Conservation (phyloP, 1,140 invertebrate species). For the Penaeus indicus region DNA sequence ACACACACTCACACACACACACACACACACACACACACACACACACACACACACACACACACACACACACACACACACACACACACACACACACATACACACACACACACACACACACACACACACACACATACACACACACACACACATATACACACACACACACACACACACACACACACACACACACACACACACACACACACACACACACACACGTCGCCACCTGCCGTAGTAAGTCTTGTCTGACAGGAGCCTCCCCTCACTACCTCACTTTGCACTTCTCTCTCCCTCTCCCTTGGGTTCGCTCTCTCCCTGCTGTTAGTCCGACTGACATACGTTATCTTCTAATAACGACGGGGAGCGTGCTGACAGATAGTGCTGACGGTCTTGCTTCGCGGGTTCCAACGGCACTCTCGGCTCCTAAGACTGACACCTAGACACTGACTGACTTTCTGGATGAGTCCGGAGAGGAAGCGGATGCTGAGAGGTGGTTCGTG, state of each 20-base stretch:
- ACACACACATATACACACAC: not conserved
- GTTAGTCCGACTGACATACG: not conserved
- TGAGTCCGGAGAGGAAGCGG: too few species aligned
- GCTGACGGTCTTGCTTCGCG: too few species aligned
- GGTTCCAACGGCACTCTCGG: too few species aligned
- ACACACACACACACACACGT: not conserved
- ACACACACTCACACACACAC: not conserved
- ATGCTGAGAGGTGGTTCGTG: too few species aligned
- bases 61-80: not conserved
- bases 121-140: not conserved
- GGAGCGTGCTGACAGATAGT: too few species aligned
- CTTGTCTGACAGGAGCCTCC: not conserved
- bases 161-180: not conserved
- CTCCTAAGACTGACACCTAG: too few species aligned
- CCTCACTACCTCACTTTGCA: not conserved
- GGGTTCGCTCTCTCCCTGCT: not conserved
- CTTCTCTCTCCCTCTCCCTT: slow-evolving; percentile 18
- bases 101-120: not conserved
- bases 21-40: not conserved
- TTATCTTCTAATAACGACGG: too few species aligned
- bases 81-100: not conserved
- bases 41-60: not conserved
- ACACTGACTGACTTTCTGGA: too few species aligned
- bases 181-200: not conserved
- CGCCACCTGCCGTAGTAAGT: not conserved